These are phyloP conservation scores for Synaphobranchus kaupii DNA, from an alignment of 2,797 vertebrate species.

Conservation along the genomic window DNA sequence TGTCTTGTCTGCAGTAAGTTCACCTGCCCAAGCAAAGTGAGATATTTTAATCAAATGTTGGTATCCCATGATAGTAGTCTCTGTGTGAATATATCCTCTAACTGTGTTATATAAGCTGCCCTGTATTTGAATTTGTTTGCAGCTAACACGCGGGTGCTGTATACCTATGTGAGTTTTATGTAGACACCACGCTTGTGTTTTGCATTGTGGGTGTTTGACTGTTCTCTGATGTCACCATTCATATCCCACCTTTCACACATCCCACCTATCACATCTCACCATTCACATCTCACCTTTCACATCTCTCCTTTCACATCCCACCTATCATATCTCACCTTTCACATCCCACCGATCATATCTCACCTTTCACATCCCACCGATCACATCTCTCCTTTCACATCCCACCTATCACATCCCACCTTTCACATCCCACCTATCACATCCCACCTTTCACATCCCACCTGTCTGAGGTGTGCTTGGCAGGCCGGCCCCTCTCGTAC, in stretches of 20 bases:
- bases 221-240: not conserved
- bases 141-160: not conserved
- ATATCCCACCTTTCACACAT: too few relatives aligned
- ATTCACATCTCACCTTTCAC: too few relatives aligned
- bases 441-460: not conserved
- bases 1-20: not conserved
- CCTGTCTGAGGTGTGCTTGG: constrained; percentile 1
- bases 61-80: not conserved
- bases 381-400: too few relatives aligned
- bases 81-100: not conserved
- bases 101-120: not conserved
- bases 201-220: not conserved
- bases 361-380: too few relatives aligned
- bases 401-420: too few relatives aligned
- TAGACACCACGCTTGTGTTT: not conserved
- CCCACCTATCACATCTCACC: too few relatives aligned
- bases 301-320: too few relatives aligned
- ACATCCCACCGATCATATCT: too few relatives aligned
- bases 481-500: not conserved
- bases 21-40: not conserved
- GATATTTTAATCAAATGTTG: not conserved
- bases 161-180: not conserved
- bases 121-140: not conserved
- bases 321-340: too few relatives aligned
- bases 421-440: too few relatives aligned